Evolutionary conservation across 2,113 vertebrate species (phyloP), one percentile per base, ranked within the genome.

Genomic region (Hystrix cristata): DNA sequence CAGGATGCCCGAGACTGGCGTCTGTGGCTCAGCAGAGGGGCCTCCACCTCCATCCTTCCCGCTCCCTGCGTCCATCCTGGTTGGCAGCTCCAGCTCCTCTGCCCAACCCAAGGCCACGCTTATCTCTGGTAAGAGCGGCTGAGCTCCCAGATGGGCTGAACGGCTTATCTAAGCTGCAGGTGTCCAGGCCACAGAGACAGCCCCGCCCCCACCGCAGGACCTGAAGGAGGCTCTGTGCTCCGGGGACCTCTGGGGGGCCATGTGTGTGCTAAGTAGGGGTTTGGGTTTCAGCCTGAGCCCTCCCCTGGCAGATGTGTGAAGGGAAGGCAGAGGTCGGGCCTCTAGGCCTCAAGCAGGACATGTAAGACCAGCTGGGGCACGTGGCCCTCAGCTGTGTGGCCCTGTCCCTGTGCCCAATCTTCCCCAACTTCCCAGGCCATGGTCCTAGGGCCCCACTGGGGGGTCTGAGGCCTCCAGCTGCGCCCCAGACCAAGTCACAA

Each of bases 131-230:
- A 79, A 78, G 46, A 81, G 69, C 27, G 69, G 60, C 29, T 3
- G 0, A 19, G 91, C 48, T 43, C 62, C 76, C 18, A 13, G 60
- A 62, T 74, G 4, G 1, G 27, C 38, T 1, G 59, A 64, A 43
- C 7, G 1, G 62, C 55, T 97, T 95, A 96, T 51, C 4, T 80
- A 98, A 97, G 13, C 9, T 1, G 64, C 96, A 97, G 96, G 91
- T 96, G 96, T 74, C 46, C 3, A 69, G 92, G 88, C 48, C 81
- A 87, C 43, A 62, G 79, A 88, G 48, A 18, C 43, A 69, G 46
- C 84, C 65, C 46, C 10, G 57, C 5, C 23, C 34, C 31, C 10
- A 13, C 34, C 1, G 27, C 29, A 29, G 43, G 71, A 14, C 69
- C 55, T 92, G 48, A 76, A 74, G 90, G 86, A 55, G 38, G 82